A percentile compares a stretch with the other conserved stretches of the same genome.
phyloP scores from a whole-genome alignment of 2,797 vertebrate species.

The Megaceryle alcyon region DNA sequence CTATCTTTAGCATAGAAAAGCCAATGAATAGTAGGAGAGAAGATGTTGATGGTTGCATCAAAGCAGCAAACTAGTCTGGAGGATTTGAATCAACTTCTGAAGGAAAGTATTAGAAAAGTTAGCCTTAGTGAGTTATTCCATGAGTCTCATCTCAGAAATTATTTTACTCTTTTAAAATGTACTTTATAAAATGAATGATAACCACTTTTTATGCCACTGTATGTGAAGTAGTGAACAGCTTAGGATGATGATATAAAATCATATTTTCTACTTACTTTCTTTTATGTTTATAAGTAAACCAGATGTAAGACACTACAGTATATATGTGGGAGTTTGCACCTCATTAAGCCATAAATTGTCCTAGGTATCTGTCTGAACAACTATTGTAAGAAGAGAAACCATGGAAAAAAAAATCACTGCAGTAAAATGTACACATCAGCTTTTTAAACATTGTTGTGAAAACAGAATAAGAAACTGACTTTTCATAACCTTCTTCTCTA shows the following conservation, averaged over 20 bases:
- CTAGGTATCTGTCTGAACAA: background rate
- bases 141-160: background rate
- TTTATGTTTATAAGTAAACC: background rate
- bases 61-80: background rate
- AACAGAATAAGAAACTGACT: background rate
- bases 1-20: background rate
- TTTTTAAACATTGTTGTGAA: background rate
- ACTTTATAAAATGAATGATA: background rate
- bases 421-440: background rate
- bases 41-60: background rate
- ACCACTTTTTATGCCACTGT: background rate
- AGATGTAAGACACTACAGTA: background rate
- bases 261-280: slow-evolving; percentile 15
- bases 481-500: background rate
- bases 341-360: slow-evolving; percentile 23
- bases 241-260: background rate
- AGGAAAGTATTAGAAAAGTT: background rate
- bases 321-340: background rate
- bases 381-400: background rate
- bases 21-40: background rate
- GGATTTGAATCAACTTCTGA: background rate
- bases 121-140: background rate
- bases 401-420: background rate
- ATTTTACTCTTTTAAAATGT: background rate
- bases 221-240: background rate